These are phyloP conservation scores for Drosophila biarmipes DNA, from an alignment of 1,140 invertebrate species.

Conservation along the genomic window DNA sequence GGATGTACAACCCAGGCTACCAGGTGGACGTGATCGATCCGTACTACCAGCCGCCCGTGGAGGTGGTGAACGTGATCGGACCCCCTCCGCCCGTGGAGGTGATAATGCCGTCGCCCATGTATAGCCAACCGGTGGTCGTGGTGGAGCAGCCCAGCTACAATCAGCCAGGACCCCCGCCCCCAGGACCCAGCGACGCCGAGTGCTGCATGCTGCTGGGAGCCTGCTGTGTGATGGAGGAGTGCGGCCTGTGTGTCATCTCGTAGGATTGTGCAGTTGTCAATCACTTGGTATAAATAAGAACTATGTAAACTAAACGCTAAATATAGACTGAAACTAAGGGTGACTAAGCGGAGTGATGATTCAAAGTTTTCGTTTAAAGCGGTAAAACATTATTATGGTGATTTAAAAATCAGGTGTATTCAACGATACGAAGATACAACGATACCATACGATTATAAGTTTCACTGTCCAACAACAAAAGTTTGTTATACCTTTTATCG, in stretches of 20 bases:
- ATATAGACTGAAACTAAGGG: constrained; percentile 32
- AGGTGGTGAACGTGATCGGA: constrained; percentile 31
- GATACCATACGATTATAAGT: too few relatives aligned
- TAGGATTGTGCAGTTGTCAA: constrained; percentile 9
- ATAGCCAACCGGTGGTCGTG: constrained; percentile 21
- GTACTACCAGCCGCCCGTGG: constrained; percentile 53
- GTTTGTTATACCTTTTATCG: not conserved
- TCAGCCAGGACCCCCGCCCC: constrained; percentile 32
- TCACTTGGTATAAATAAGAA: constrained; percentile 16
- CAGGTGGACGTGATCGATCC: constrained; percentile 71
- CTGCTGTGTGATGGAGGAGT: constrained; percentile 67
- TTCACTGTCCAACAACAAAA: too few relatives aligned
- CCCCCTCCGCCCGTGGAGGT: constrained; percentile 40
- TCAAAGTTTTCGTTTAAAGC: constrained; percentile 2
- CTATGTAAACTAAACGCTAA: constrained; percentile 23
- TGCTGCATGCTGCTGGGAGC: constrained; percentile 61
- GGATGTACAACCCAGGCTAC: constrained; percentile 69
- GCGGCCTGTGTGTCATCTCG: constrained; percentile 60
- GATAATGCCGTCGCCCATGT: constrained; percentile 26
- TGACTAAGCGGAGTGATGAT: constrained; percentile 18
- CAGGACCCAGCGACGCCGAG: constrained; percentile 49
- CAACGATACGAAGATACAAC: too few relatives aligned
- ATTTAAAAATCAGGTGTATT: too few relatives aligned
- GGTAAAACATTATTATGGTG: too few relatives aligned
- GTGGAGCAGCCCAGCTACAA: constrained; percentile 55